Base-by-base conservation (phyloP, 2,797 vertebrate genomes). In the Periparus ater region DNA sequence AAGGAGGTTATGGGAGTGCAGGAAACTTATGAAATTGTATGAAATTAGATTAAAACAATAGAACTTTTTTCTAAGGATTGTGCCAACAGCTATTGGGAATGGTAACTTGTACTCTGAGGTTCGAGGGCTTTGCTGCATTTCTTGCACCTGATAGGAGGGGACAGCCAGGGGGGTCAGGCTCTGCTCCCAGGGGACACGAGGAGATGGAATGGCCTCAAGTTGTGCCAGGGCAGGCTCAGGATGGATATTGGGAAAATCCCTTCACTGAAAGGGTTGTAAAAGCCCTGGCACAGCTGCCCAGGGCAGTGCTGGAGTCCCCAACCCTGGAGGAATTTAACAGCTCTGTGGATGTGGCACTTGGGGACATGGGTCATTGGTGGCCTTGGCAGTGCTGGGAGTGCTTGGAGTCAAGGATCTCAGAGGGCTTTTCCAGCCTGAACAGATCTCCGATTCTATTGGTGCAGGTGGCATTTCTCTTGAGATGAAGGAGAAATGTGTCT, bases 91-190 rank as follows among this genome's bases (percentile, higher is more conserved):
- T 53, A 1, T 36, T 61, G 60, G 71, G 40, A 86, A 26, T 50
- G n/a, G 25, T 70, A 75, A 18, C 71, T 89, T 92, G 27, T 47
- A 23, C 10, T 66, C 80, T 73, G 53, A 89, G 36, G 55, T 62
- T 32, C 0, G 2, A 36, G 60, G 17, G 36, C 65, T 38, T 86
- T 70, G 85, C 87, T 78, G 66, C 34, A 45, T n/a, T 88, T 67
- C 85, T 78, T 65, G 60, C 32, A 66, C 36, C 30, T 32, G 50
- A n/a, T 25, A 40, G 70, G 50, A 84, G 48, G 9, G 5, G 5
- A 10, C 26, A 51, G 30, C 3, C 0, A 7, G 22, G 8, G 20
- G 10, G 9, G 6, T 63, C 0, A 0, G 29, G 29, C 40, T 79
- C n/a, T 50, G 22, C 19, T 74, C 14, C 12, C 51, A 32, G 54